Evolutionary conservation across 2,888 invertebrate species (phyloP), one percentile per base, ranked within the genome.

Genomic region (Ophion slaviceki): DNA sequence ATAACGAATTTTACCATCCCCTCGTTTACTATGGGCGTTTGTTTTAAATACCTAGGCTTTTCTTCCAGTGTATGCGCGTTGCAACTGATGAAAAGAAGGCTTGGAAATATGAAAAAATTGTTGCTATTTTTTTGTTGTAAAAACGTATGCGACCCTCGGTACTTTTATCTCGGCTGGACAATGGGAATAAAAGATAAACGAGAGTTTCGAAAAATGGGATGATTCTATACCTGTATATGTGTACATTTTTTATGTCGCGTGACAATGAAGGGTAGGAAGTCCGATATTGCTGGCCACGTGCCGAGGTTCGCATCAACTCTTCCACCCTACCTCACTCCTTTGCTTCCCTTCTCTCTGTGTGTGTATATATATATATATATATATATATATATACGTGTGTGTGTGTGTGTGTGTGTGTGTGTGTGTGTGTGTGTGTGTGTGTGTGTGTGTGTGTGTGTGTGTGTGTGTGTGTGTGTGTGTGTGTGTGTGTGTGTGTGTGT

Each of bases 261-360:
- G 62, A 76, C 80, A 67, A 36, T 61, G 61, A 67, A 67, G 47
- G 67, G 57, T 45, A 24, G 72, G 59, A 77, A 47, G 40, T 59
- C 66, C 80, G 45, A 77, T 71, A 74, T 78, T 78, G 74, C 81
- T 85, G 85, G 85, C 78, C 81, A 79, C 64, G 78, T 81, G 86
- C 80, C 86, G 66, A 80, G 45, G 17, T 67, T 61, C 67, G 64
- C 67, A 66, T 64, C 53, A 62, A 61, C 72, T 59, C 14, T 61
- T 40, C 45, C 61, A 61, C 14, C 57, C 57, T 24, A 24, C 24
- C 24, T 24, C 24, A 24, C 24, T 24, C 24, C 24, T 24, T 2
- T 24, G 17, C 17, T 62, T 66, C 57, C 67, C n/a, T n/a, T n/a
- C n/a, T n/a, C n/a, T n/a, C n/a, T n/a, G n/a, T n/a, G n/a, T n/a